A percentile compares a stretch with the other conserved stretches of the same genome.
Conservation (phyloP, 2,113 vertebrate genomes). For the Proteles cristata region DNA sequence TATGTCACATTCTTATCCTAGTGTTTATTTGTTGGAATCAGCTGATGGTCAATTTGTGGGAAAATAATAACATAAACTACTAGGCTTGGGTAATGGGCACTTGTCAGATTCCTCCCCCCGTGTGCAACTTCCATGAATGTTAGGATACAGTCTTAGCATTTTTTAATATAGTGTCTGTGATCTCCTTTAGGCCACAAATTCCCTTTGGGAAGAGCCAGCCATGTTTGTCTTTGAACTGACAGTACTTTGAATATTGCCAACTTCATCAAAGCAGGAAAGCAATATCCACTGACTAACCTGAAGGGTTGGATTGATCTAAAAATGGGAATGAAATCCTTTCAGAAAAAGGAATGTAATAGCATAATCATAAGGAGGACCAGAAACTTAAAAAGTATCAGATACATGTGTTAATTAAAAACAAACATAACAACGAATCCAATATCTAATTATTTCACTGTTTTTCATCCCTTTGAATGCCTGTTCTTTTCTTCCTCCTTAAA, state of each 20-base stretch:
- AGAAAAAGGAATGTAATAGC: background rate
- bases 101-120: background rate
- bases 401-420: background rate
- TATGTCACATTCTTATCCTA: background rate
- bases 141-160: background rate
- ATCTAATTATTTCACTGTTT: background rate
- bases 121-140: background rate
- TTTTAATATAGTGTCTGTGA: background rate
- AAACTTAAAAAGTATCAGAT: background rate
- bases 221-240: background rate
- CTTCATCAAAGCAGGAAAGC: background rate
- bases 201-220: background rate
- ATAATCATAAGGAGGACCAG: background rate
- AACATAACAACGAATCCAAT: background rate
- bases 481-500: background rate
- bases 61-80: background rate
- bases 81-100: background rate
- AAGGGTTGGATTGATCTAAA: background rate
- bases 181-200: background rate
- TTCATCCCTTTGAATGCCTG: background rate
- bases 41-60: background rate
- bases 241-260: background rate
- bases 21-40: background rate
- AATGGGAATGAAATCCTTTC: background rate
- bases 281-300: background rate